Percentiles rank a stretch among this genome's conserved stretches.
Evolutionary conservation across 2,888 invertebrate species (phyloP).

Genomic region (Argyresthia albistria): DNA sequence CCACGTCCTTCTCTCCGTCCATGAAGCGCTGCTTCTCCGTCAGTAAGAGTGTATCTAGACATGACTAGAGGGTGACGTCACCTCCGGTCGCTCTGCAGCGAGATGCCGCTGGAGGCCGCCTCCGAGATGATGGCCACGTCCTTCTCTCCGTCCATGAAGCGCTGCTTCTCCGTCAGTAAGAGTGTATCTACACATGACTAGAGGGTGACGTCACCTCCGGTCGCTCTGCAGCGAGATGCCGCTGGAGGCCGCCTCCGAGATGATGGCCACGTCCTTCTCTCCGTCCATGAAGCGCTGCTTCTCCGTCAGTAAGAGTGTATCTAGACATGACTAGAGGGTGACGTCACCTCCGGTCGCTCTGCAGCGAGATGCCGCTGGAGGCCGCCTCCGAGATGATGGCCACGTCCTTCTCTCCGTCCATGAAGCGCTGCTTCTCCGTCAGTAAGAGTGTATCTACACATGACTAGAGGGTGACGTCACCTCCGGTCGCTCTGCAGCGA

Average conservation of each 20-base stretch:
- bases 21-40: too few relatives aligned
- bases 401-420: slow-evolving; percentile 98
- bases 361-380: slow-evolving; percentile 96
- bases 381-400: slow-evolving; percentile 99
- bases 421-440: too few relatives aligned
- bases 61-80: slow-evolving; percentile 11
- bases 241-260: slow-evolving; percentile 98
- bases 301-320: too few relatives aligned
- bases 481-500: slow-evolving; percentile 95
- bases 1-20: slow-evolving; percentile 98
- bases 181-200: too few relatives aligned
- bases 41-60: too few relatives aligned
- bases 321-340: too few relatives aligned
- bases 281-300: slow-evolving; percentile 99
- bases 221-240: slow-evolving; percentile 98
- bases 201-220: too few relatives aligned
- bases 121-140: slow-evolving; percentile 99
- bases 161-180: too few relatives aligned
- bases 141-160: slow-evolving; percentile 99
- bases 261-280: slow-evolving; percentile 97
- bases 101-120: slow-evolving; percentile 98
- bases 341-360: slow-evolving; percentile 85
- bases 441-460: too few relatives aligned
- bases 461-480: too few relatives aligned
- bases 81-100: slow-evolving; percentile 93